These are phyloP conservation scores for Peromyscus leucopus DNA, from an alignment of 2,113 vertebrate species.

Conservation along the genomic window DNA sequence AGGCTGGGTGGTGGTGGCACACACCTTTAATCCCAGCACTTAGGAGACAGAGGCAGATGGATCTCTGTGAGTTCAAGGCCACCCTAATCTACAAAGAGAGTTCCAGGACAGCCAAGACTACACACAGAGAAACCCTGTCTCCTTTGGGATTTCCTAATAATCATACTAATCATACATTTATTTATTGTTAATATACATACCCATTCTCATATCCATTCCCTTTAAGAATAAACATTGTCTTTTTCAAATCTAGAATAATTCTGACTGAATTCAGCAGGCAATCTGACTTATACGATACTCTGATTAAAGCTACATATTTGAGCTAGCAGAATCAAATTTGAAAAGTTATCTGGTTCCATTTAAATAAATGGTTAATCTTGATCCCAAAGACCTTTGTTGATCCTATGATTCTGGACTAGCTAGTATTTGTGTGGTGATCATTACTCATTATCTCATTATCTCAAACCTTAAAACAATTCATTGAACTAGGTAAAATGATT, in stretches of 20 bases:
- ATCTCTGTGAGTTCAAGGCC: neutral
- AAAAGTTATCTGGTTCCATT: neutral
- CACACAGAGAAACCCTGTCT: neutral
- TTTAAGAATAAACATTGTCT: conserved; percentile 39
- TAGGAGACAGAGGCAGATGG: neutral
- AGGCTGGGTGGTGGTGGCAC: neutral
- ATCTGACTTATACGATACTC: conserved; percentile 5
- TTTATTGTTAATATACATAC: conserved; percentile 44
- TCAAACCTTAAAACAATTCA: conserved; percentile 10
- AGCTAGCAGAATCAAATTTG: neutral
- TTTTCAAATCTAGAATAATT: conserved; percentile 32
- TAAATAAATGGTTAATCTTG: conserved; percentile 31
- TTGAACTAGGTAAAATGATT: conserved; percentile 35
- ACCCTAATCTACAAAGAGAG: neutral
- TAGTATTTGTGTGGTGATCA: neutral
- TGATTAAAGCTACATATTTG: conserved; percentile 42
- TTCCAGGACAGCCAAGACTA: neutral
- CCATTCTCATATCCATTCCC: neutral
- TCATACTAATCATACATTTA: conserved; percentile 30
- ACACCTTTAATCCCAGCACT: neutral
- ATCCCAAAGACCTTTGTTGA: neutral
- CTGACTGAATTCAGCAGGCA: conserved; percentile 56
- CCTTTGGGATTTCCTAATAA: conserved; percentile 36
- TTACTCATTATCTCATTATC: conserved; percentile 49
- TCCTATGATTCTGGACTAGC: neutral